A percentile compares a stretch with the other conserved stretches of the same genome.
Evolutionary conservation across 2,113 vertebrate species (phyloP).

Genomic region (Montifringilla adamsi): DNA sequence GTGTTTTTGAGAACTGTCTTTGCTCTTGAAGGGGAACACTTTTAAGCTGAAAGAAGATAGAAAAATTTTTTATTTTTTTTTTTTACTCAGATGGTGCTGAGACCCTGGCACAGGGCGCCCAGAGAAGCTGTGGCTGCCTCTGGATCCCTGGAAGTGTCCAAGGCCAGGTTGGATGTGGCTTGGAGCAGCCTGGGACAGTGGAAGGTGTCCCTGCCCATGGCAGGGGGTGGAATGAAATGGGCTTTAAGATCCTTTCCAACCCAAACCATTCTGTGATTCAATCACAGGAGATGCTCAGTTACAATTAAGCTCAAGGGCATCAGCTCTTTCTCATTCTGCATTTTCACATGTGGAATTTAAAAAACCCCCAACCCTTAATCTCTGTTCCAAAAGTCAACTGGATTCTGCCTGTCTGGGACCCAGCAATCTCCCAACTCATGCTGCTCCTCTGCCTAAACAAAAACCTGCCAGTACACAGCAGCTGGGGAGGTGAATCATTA

Average conservation of each 20-base stretch:
- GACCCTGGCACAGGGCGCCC: not conserved
- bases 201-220: not conserved
- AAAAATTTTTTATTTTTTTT: not conserved
- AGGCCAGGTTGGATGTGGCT: accelerated
- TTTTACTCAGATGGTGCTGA: accelerated
- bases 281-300: not conserved
- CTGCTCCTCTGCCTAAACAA: not conserved
- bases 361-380: not conserved
- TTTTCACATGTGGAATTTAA: not conserved
- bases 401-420: not conserved
- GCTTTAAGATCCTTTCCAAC: not conserved
- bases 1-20: not conserved
- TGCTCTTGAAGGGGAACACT: not conserved
- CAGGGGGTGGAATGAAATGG: not conserved
- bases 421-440: not conserved
- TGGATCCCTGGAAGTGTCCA: not conserved
- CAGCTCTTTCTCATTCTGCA: not conserved
- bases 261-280: not conserved
- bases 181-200: not conserved
- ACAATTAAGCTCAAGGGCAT: not conserved
- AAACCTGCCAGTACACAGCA: not conserved
- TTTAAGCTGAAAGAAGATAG: not conserved
- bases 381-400: not conserved
- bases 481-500: not conserved
- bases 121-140: not conserved